These are phyloP conservation scores for Ovis canadensis DNA, from an alignment of 2,113 vertebrate species.

Conservation along the genomic window DNA sequence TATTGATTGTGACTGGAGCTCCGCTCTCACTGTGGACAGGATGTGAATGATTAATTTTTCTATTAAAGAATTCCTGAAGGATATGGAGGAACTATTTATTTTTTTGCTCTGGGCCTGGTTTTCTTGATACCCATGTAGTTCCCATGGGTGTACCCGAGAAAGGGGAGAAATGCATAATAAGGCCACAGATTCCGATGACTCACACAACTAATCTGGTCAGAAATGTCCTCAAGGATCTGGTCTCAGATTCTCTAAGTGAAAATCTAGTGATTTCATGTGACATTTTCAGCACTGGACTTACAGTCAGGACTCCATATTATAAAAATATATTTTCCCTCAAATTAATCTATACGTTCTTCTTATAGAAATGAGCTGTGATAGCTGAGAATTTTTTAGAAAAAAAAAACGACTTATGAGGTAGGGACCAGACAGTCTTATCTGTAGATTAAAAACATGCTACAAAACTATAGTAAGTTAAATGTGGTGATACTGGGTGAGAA, in stretches of 20 bases:
- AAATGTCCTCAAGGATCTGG: background rate
- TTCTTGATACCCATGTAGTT: background rate
- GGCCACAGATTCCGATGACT: background rate
- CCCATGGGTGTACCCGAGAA: background rate
- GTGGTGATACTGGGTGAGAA: background rate
- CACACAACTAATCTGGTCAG: background rate
- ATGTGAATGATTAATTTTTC: constrained; percentile 38
- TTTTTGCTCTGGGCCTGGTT: background rate
- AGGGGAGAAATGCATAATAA: background rate
- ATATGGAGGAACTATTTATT: background rate
- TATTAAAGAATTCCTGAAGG: constrained; percentile 37
- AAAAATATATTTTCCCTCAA: background rate
- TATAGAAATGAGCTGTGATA: background rate
- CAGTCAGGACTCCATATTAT: background rate
- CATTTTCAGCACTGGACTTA: background rate
- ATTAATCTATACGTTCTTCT: background rate
- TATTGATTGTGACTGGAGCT: background rate
- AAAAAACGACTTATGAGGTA: background rate
- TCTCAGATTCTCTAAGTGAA: background rate
- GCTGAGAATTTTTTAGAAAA: background rate
- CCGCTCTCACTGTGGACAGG: background rate
- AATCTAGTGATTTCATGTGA: background rate
- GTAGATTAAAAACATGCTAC: background rate
- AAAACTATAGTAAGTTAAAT: background rate
- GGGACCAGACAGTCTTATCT: background rate